These are phyloP conservation scores for Psittacula cyanocephala DNA, from an alignment of 2,113 vertebrate species.

Conservation along the genomic window DNA sequence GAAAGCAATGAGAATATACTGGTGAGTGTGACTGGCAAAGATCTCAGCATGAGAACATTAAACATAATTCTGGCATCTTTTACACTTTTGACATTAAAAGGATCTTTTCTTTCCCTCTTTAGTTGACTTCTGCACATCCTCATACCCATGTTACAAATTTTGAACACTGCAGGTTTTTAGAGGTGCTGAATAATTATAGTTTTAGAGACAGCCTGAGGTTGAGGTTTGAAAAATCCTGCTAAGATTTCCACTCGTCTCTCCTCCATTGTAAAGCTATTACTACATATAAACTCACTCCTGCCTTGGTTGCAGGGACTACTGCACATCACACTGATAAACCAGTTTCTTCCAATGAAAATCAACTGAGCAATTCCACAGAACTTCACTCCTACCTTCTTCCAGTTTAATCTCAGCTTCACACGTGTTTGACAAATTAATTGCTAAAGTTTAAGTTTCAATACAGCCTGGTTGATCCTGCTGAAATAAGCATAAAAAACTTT, in stretches of 20 bases:
- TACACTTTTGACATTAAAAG: neutral
- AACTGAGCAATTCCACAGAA: neutral
- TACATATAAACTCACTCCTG: neutral
- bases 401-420: rapidly evolving
- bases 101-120: neutral
- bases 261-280: neutral
- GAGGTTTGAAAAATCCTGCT: neutral
- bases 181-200: neutral
- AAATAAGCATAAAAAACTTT: neutral
- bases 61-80: neutral
- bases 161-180: neutral
- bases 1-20: neutral
- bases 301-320: neutral
- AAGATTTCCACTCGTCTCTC: neutral
- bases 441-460: neutral
- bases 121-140: neutral
- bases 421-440: neutral
- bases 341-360: neutral
- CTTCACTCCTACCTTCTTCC: neutral
- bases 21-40: neutral
- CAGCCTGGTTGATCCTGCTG: neutral
- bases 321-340: neutral
- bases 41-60: neutral
- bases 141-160: neutral
- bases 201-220: neutral